Conservation (phyloP, 2,888 invertebrate genomes). For the Nycteola revayana region DNA sequence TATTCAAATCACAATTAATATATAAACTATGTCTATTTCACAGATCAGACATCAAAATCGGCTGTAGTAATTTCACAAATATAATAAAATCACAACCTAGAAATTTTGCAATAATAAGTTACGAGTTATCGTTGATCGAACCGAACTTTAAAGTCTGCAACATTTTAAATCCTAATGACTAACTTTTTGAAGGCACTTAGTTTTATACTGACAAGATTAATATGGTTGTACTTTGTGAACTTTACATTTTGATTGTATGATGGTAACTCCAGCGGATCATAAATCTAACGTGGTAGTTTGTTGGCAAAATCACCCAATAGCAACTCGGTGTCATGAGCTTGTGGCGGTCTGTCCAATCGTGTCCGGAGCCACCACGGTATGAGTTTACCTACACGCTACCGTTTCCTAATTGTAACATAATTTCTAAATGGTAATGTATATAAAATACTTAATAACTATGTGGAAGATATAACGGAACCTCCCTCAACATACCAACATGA, state of each 20-base stretch:
- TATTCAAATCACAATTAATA: slow-evolving; percentile 11
- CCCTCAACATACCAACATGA: slow-evolving; percentile 44
- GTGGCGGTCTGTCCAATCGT: slow-evolving; percentile 3
- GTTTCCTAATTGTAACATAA: slow-evolving; percentile 58
- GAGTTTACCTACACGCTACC: slow-evolving; percentile 48
- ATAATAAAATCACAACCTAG: slow-evolving; percentile 65
- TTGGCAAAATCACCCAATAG: slow-evolving; percentile 50
- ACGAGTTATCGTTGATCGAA: slow-evolving; percentile 37
- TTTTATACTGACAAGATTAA: slow-evolving; percentile 75
- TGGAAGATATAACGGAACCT: slow-evolving; percentile 71
- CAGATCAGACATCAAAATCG: slow-evolving; percentile 9
- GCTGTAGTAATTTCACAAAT: slow-evolving; percentile 24
- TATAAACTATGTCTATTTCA: too few species aligned
- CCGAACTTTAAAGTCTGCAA: slow-evolving; percentile 48
- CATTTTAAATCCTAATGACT: slow-evolving; percentile 78
- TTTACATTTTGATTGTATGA: slow-evolving; percentile 77
- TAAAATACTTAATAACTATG: slow-evolving; percentile 70
- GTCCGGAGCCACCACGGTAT: slow-evolving; percentile 30
- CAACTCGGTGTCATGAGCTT: slow-evolving; percentile 22
- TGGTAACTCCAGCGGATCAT: slow-evolving; percentile 76
- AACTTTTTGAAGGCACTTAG: slow-evolving; percentile 78
- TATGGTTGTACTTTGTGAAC: slow-evolving; percentile 73
- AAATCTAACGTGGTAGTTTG: slow-evolving; percentile 54
- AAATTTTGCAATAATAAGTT: slow-evolving; percentile 51
- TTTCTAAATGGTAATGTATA: slow-evolving; percentile 79